A percentile compares a stretch with the other conserved stretches of the same genome.
These are phyloP conservation scores for Cheilosia scutellata DNA, from an alignment of 2,888 invertebrate genomes.

Conservation along the genomic window DNA sequence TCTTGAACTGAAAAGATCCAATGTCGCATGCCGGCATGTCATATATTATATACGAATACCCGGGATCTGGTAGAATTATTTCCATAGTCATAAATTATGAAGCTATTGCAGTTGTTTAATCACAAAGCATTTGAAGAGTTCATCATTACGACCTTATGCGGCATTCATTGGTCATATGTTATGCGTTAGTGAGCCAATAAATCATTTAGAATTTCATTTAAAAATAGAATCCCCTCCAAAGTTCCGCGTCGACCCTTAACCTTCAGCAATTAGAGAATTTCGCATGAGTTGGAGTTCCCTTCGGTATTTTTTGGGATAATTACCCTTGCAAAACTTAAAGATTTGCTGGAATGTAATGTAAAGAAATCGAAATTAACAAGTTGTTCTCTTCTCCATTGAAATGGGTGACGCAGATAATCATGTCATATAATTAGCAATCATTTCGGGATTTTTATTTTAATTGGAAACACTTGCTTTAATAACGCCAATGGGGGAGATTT, in stretches of 20 bases:
- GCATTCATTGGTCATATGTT: constrained; percentile 52
- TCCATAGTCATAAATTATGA: constrained; percentile 24
- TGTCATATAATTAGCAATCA: constrained; percentile 41
- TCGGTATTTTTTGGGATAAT: constrained; percentile 3
- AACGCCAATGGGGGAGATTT: neutral
- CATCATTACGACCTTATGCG: neutral
- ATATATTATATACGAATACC: neutral
- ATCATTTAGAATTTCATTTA: constrained; percentile 31
- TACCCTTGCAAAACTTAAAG: neutral
- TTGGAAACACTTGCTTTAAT: constrained; percentile 37
- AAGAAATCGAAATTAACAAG: neutral
- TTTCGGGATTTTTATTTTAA: constrained; percentile 29
- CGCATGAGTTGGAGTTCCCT: neutral
- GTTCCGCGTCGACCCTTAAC: constrained; percentile 19
- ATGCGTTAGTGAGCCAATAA: constrained; percentile 32
- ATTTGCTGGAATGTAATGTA: neutral
- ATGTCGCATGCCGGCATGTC: no score
- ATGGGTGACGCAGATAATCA: constrained; percentile 30
- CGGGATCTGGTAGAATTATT: neutral
- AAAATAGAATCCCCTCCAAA: constrained; percentile 23
- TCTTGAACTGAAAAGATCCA: no score
- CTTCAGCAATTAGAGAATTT: constrained; percentile 25
- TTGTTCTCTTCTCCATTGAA: neutral
- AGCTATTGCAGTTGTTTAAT: constrained; percentile 27
- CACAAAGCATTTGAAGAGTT: constrained; percentile 13